A percentile compares a stretch with the other conserved stretches of the same genome.
Conservation (phyloP, 2,888 invertebrate genomes). For the Galeopsomyia nigrocyanea region DNA sequence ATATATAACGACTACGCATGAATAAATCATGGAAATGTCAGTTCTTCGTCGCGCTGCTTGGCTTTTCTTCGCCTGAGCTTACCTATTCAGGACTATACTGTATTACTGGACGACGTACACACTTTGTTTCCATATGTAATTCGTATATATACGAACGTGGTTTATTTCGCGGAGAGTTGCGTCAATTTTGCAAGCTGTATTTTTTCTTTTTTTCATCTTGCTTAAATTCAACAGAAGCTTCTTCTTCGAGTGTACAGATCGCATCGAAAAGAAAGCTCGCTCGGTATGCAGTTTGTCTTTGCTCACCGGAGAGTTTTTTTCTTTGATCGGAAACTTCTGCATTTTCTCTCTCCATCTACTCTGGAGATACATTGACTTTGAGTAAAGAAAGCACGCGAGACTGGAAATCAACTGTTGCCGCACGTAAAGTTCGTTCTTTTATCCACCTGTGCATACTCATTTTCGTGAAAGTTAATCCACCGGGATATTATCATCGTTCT, state of each 20-base stretch:
- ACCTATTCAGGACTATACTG: too few species aligned
- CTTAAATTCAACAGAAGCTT: not conserved
- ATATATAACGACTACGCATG: slow-evolving; percentile 35
- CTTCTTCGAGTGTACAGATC: not conserved
- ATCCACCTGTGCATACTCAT: not conserved
- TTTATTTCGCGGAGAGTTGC: too few species aligned
- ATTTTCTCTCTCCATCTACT: slow-evolving; percentile 4
- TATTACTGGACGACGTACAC: not conserved
- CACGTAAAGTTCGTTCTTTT: not conserved
- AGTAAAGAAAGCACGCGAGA: too few species aligned
- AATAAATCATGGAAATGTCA: slow-evolving; percentile 45
- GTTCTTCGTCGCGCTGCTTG: slow-evolving; percentile 5
- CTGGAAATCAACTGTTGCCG: not conserved
- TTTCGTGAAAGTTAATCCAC: slow-evolving; percentile 28
- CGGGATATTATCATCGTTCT: not conserved
- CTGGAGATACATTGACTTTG: not conserved
- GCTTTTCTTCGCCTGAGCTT: not conserved
- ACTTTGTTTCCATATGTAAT: not conserved
- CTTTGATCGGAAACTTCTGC: slow-evolving; percentile 13
- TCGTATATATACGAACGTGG: too few species aligned
- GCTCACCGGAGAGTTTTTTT: not conserved
- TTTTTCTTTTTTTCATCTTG: not conserved
- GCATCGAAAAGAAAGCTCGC: slow-evolving; percentile 30
- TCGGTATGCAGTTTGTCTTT: slow-evolving; percentile 6
- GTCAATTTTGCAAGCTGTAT: too few species aligned